phyloP scores from a whole-genome alignment of 2,888 invertebrate genomes.

The Polydesmus complanatus region DNA sequence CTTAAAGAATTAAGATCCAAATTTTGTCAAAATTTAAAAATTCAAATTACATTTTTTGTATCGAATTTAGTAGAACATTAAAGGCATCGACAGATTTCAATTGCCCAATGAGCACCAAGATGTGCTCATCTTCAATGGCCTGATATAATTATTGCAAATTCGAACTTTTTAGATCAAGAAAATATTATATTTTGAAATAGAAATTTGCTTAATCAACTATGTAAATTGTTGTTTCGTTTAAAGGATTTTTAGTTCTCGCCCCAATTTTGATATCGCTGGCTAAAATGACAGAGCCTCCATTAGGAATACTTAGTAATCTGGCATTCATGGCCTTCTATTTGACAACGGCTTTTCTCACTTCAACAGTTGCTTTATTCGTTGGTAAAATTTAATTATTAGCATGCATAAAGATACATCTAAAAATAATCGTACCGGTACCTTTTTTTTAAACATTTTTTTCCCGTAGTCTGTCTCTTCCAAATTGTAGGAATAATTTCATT shows the following conservation, averaged over 20 bases:
- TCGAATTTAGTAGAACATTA: too few species aligned
- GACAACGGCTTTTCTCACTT: not conserved
- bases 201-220: too few species aligned
- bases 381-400: not conserved
- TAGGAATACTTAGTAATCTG: not conserved
- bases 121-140: too few species aligned
- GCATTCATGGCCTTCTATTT: not conserved
- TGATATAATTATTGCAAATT: too few species aligned
- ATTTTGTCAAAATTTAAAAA: too few species aligned
- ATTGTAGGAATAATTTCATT: not conserved
- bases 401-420: too few species aligned
- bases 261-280: not conserved
- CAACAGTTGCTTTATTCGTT: not conserved
- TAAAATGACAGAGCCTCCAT: not conserved
- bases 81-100: too few species aligned
- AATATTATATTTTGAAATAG: too few species aligned
- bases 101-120: too few species aligned
- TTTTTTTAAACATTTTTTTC: not conserved
- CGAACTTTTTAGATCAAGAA: too few species aligned
- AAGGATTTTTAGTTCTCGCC: not conserved
- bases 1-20: too few species aligned
- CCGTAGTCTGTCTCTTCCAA: not conserved
- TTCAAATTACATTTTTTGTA: too few species aligned
- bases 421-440: not conserved
- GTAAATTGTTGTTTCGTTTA: not conserved